A percentile compares a stretch with the other conserved stretches of the same genome.
phyloP scores from a whole-genome alignment of 2,113 vertebrate species.

The Psilopogon haemacephalus region DNA sequence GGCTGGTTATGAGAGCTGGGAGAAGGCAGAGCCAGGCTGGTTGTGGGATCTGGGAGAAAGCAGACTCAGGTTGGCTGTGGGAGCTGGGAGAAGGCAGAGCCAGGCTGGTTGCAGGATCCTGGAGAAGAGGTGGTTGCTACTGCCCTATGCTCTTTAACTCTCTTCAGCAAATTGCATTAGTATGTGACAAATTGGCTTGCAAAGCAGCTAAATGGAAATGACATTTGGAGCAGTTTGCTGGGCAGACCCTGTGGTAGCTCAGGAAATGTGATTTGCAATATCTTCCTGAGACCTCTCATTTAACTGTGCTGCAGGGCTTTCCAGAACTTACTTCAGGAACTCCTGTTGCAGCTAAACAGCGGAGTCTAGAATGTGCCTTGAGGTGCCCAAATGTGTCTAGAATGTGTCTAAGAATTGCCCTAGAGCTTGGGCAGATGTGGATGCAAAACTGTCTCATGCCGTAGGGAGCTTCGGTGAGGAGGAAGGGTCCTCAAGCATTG shows the following conservation, averaged over 20 bases:
- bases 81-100: not conserved
- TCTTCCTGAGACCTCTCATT: not conserved
- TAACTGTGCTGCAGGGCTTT: not conserved
- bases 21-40: not conserved
- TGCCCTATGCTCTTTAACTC: slow-evolving; percentile 45
- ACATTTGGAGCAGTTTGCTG: slow-evolving; percentile 17
- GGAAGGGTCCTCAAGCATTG: too few species aligned
- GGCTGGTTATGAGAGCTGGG: not conserved
- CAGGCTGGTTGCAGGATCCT: not conserved
- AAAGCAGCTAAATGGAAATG: slow-evolving; percentile 51
- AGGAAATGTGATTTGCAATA: not conserved
- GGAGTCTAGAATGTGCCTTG: not conserved
- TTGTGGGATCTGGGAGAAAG: not conserved
- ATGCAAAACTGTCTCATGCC: not conserved
- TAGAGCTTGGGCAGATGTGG: not conserved
- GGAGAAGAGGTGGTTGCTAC: not conserved
- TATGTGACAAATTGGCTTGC: slow-evolving; percentile 59
- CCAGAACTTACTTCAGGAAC: slow-evolving; percentile 43
- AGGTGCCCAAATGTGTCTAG: too few species aligned
- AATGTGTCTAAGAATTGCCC: not conserved
- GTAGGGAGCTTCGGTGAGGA: not conserved
- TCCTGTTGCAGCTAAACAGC: not conserved
- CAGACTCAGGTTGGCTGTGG: not conserved
- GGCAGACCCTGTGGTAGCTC: not conserved
- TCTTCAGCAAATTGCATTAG: slow-evolving; percentile 52